These are phyloP conservation scores for Saturnia japonica DNA, from an alignment of 2,888 invertebrate species.

Conservation along the genomic window DNA sequence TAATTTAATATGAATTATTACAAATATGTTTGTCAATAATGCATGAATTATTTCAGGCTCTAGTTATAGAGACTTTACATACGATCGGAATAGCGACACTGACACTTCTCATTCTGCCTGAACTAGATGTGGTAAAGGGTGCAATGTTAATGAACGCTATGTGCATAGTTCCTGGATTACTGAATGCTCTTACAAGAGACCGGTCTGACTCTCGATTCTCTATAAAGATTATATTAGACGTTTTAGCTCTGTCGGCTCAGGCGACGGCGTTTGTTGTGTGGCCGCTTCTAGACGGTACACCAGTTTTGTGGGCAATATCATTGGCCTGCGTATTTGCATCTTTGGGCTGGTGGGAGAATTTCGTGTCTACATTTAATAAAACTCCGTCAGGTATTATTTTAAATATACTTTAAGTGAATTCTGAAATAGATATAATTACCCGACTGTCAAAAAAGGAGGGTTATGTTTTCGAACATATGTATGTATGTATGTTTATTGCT, in stretches of 20 bases:
- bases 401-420: neutral
- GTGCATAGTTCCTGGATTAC: constrained; percentile 90
- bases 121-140: constrained; percentile 90
- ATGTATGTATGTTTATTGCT: no score
- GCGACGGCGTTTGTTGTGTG: constrained; percentile 85
- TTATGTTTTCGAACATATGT: no score
- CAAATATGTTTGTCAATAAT: neutral
- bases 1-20: constrained; percentile 16
- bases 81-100: constrained; percentile 89
- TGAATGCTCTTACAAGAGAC: constrained; percentile 82
- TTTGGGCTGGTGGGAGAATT: constrained; percentile 93
- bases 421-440: neutral
- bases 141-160: constrained; percentile 93
- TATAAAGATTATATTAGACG: constrained; percentile 76
- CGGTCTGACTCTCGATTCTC: constrained; percentile 55
- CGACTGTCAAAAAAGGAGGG: no score
- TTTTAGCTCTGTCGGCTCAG: constrained; percentile 84
- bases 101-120: constrained; percentile 88
- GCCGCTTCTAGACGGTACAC: constrained; percentile 81
- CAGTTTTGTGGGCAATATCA: constrained; percentile 83
- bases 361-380: constrained; percentile 71
- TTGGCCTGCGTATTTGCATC: constrained; percentile 86
- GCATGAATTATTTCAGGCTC: constrained; percentile 63
- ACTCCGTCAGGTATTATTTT: constrained; percentile 51
- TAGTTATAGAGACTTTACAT: constrained; percentile 89